These are phyloP conservation scores for Imbricaverruca yamaguchii DNA, from an alignment of 2,888 invertebrate species.

Conservation along the genomic window DNA sequence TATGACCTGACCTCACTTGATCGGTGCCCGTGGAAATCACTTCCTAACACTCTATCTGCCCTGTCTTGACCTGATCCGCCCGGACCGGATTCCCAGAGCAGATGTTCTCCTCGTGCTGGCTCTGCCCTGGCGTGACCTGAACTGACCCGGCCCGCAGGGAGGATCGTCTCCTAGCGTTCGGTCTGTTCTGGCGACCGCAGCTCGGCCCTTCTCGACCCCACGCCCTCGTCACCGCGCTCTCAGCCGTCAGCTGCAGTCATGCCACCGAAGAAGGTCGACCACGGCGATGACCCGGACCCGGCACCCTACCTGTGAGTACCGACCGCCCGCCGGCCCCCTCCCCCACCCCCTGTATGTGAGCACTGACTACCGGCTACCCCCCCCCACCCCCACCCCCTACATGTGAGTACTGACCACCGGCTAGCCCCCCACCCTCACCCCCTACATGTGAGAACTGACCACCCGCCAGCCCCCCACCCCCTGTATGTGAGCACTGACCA, in stretches of 20 bases:
- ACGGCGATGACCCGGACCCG: not conserved
- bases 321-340: not conserved
- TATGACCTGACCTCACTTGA: no score
- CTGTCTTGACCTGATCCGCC: no score
- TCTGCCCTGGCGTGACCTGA: no score
- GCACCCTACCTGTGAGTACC: slow-evolving; percentile 13
- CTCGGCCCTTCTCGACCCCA: not conserved
- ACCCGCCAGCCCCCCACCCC: no score
- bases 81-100: no score
- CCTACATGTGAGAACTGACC: slow-evolving; percentile 3
- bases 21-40: no score
- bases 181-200: not conserved
- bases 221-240: not conserved
- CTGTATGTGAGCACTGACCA: not conserved
- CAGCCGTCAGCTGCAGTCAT: no score
- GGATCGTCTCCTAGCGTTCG: not conserved
- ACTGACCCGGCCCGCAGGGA: not conserved
- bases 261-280: not conserved
- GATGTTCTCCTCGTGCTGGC: no score
- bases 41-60: no score
- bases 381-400: no score
- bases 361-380: no score
- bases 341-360: not conserved
- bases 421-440: not conserved
- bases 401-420: not conserved